These are phyloP conservation scores for Osmerus mordax DNA, from an alignment of 2,113 vertebrate species.

Conservation along the genomic window DNA sequence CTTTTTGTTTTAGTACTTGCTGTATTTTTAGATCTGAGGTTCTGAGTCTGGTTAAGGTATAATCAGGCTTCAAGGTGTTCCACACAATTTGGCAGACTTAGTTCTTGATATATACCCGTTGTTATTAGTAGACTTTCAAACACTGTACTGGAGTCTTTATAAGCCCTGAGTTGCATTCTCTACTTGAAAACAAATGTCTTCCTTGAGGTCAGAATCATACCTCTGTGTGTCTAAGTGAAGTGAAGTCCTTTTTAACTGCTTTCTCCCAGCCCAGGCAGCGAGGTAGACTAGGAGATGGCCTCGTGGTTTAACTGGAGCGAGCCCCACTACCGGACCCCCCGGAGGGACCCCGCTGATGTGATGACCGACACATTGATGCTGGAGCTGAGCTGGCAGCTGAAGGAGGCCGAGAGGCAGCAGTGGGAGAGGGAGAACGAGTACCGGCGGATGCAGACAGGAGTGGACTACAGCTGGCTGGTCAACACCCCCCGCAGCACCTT, in stretches of 20 bases:
- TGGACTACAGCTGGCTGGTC: constrained; percentile 97
- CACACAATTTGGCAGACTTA: not conserved
- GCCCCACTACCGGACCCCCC: constrained; percentile 66
- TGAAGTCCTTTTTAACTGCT: not conserved
- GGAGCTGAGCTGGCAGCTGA: constrained; percentile 91
- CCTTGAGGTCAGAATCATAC: not conserved
- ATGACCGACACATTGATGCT: constrained; percentile 93
- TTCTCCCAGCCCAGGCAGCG: constrained; percentile 2
- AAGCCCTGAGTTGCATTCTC: not conserved
- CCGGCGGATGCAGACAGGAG: constrained; percentile 80
- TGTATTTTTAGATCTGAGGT: constrained; percentile 14
- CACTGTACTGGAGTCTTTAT: not conserved
- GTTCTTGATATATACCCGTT: too few species aligned
- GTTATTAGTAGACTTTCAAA: not conserved
- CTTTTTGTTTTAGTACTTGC: constrained; percentile 1
- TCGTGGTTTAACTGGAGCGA: constrained; percentile 90
- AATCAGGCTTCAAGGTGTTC: not conserved
- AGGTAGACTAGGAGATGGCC: constrained; percentile 66
- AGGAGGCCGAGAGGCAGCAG: constrained; percentile 85
- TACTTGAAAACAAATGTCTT: not conserved
- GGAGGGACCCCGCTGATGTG: constrained; percentile 80
- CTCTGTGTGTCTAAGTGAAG: not conserved
- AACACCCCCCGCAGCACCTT: constrained; percentile 76
- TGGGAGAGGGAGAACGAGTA: constrained; percentile 78
- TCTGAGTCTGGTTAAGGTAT: not conserved